phyloP scores from a whole-genome alignment of 2,797 vertebrate genomes.

The Sus cebifrons region DNA sequence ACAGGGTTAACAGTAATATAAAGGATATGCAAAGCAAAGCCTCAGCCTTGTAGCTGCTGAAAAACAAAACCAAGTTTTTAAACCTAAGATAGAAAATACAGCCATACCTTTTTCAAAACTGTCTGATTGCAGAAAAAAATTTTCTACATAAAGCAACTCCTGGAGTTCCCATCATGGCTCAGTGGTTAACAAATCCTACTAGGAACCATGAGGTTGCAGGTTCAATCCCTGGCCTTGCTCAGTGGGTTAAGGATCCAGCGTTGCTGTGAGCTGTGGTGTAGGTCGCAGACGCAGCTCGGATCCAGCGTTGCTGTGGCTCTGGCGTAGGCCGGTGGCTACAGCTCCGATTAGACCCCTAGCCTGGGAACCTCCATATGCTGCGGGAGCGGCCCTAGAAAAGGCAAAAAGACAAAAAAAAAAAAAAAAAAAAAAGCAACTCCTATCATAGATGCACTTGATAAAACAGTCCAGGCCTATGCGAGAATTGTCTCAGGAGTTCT shows the following conservation, averaged over 20 bases:
- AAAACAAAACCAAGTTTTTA: not conserved
- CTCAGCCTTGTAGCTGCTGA: not conserved
- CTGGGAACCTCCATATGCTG: too few relatives aligned
- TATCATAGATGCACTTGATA: not conserved
- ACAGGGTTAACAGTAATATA: not conserved
- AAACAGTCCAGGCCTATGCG: not conserved
- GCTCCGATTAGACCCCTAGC: too few relatives aligned
- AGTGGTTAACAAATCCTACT: too few relatives aligned
- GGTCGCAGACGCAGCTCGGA: too few relatives aligned
- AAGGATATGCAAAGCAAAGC: not conserved
- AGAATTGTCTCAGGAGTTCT: not conserved
- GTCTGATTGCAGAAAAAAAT: not conserved
- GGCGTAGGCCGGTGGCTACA: too few relatives aligned
- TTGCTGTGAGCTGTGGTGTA: too few relatives aligned
- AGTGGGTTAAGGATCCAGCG: too few relatives aligned
- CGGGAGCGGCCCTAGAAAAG: too few relatives aligned
- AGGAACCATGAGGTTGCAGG: too few relatives aligned
- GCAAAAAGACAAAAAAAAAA: too few relatives aligned
- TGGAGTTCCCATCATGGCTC: not conserved
- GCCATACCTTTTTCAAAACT: not conserved
- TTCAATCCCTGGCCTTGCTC: too few relatives aligned
- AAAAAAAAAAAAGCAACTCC: not conserved
- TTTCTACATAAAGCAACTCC: conserved; percentile 4
- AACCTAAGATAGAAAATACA: conserved; percentile 52
- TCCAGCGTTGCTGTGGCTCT: too few relatives aligned